These are phyloP conservation scores for Trichosurus vulpecula DNA, from an alignment of 2,797 vertebrate species.

Conservation along the genomic window DNA sequence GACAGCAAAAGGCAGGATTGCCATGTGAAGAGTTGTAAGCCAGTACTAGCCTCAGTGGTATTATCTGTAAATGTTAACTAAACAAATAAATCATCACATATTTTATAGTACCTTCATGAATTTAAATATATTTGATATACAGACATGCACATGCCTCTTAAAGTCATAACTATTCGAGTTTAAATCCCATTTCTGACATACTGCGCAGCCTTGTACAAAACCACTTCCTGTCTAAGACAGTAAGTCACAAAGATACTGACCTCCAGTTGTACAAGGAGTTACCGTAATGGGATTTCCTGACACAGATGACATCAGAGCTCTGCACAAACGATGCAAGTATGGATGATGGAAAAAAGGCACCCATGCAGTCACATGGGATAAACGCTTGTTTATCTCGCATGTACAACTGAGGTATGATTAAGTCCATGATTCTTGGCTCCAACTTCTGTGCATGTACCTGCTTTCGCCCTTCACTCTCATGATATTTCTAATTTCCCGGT, in stretches of 20 bases:
- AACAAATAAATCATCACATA: no score
- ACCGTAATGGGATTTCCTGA: not conserved
- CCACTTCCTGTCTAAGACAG: not conserved
- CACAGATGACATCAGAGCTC: not conserved
- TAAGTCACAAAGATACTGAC: no score
- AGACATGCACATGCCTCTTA: no score
- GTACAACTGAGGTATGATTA: not conserved
- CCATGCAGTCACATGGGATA: not conserved
- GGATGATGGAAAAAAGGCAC: not conserved
- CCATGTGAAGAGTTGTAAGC: no score
- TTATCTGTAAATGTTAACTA: no score
- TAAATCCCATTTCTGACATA: not conserved
- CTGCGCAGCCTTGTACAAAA: not conserved
- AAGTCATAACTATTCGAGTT: no score
- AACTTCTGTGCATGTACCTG: not conserved
- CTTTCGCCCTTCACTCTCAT: not conserved
- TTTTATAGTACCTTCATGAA: no score
- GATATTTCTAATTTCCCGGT: not conserved
- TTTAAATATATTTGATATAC: no score
- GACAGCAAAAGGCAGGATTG: no score
- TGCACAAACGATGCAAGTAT: not conserved
- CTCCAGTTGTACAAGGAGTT: not conserved
- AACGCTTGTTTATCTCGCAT: not conserved
- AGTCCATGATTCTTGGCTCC: not conserved
- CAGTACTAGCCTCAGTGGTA: no score